Percentiles rank a stretch among this genome's conserved stretches.
Conservation (phyloP, 1,140 invertebrate genomes). For the Drosophila leontia region DNA sequence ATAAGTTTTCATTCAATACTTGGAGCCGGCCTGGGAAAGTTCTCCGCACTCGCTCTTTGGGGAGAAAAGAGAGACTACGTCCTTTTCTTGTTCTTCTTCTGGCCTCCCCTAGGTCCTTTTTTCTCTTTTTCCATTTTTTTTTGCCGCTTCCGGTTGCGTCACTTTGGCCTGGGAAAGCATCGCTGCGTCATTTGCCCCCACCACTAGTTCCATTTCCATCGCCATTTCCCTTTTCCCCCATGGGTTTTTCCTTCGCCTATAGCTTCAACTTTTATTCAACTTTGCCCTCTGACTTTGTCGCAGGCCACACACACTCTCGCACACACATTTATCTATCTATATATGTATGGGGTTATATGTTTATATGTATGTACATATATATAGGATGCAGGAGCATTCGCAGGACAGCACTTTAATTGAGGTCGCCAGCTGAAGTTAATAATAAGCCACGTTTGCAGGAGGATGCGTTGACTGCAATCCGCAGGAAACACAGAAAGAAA, state of each 20-base stretch:
- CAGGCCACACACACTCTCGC: slow-evolving; percentile 13
- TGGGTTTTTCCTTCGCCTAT: slow-evolving; percentile 14
- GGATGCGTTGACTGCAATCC: slow-evolving; percentile 19
- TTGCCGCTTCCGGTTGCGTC: slow-evolving; percentile 76
- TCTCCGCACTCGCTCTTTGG: slow-evolving; percentile 1
- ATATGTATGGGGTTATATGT: slow-evolving; percentile 1
- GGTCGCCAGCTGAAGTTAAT: slow-evolving; percentile 80
- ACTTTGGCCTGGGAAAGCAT: slow-evolving; percentile 55
- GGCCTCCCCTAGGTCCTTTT: slow-evolving; percentile 7
- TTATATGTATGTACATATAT: not conserved
- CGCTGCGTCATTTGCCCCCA: slow-evolving; percentile 64
- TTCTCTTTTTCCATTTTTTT: slow-evolving; percentile 2
- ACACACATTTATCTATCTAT: not conserved
- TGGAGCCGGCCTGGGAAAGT: slow-evolving; percentile 47
- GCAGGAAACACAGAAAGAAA: slow-evolving; percentile 6
- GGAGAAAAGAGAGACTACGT: slow-evolving; percentile 23
- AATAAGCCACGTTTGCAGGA: slow-evolving; percentile 36
- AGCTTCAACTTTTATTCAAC: slow-evolving; percentile 78
- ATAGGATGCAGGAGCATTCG: slow-evolving; percentile 4
- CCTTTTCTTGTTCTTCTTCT: slow-evolving; percentile 1
- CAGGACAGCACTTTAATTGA: slow-evolving; percentile 75
- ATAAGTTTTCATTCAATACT: slow-evolving; percentile 77
- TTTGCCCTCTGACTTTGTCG: slow-evolving; percentile 82
- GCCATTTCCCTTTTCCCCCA: slow-evolving; percentile 22
- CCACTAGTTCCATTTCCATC: slow-evolving; percentile 3